Base-by-base conservation (phyloP, 2,113 vertebrate species). In the Orcinus orca region DNA sequence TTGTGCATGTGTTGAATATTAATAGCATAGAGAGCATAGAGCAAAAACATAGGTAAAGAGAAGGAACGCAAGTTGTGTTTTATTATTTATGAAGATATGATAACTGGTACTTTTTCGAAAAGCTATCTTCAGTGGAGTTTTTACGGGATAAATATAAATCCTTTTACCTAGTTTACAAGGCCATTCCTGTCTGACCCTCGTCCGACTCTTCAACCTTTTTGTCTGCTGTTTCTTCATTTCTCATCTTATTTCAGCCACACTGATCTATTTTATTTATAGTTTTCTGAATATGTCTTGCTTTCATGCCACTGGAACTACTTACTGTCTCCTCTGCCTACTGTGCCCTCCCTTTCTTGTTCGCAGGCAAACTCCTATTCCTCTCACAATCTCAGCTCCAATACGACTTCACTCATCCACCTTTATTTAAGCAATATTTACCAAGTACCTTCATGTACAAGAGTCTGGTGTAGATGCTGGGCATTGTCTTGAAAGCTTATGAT, bases 1-100 rank as follows among this genome's bases (percentile, higher is more conserved):
- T 33, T 17, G 10, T n/a, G 31, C 31, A 17, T 91, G n/a, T 77
- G 53, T 60, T 94, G 41, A 89, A 95, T 95, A 68, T 41, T 93
- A 95, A 93, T 65, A 50, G 79, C 20, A 5, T 3, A 67, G 29
- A 81, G 13, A 62, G 8, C 36, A 71, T 8, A 91, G 58, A 90
- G 63, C 47, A 83, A 84, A 83, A 70, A 58, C 55, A 41, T 6
- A 89, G 38, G 29, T 67, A 68, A 80, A 95, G 20, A 84, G 47
- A 14, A 82, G 15, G 17, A 83, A 96, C 8, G 3, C 21, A 87
- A 95, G 23, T 25, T 53, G 3, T 53, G 7, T 74, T 71, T 95
- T 90, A 68, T 50, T 82, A 96, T 85, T 95, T 81, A 88, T 85
- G 60, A 94, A 93, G 38, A 92, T 63, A 60, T 31, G 7, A 67